Evolutionary conservation across 2,113 vertebrate species (phyloP).

Genomic region (Petrocephalus zakoni): DNA sequence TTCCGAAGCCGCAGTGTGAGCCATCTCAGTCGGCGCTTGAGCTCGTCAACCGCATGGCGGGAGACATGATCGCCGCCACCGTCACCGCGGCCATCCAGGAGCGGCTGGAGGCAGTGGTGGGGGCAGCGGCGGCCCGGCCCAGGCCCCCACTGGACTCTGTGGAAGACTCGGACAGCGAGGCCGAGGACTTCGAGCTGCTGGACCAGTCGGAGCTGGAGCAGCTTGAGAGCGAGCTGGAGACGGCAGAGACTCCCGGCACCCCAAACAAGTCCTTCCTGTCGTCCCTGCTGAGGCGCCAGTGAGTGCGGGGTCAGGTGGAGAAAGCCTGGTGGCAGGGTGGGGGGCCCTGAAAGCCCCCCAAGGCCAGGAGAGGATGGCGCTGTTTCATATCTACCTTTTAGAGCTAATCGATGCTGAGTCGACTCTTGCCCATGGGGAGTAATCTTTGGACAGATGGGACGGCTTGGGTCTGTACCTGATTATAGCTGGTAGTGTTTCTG

Average conservation of each 20-base stretch:
- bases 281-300: conserved; percentile 83
- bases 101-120: conserved; percentile 61
- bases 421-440: neutral
- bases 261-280: conserved; percentile 76
- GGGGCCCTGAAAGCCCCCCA: conserved; percentile 25
- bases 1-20: conserved; percentile 55
- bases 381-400: conserved; percentile 10
- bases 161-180: conserved; percentile 86
- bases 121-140: conserved; percentile 8
- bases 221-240: conserved; percentile 77
- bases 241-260: conserved; percentile 47
- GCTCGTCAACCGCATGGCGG: conserved; percentile 72
- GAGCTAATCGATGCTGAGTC: conserved; percentile 3
- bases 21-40: conserved; percentile 55
- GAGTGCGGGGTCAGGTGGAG: conserved; percentile 34
- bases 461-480: neutral
- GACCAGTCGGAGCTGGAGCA: conserved; percentile 97
- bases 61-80: conserved; percentile 69
- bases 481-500: neutral
- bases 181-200: conserved; percentile 96
- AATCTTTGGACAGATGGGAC: neutral
- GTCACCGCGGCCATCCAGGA: conserved; percentile 83
- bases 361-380: neutral
- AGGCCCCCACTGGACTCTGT: conserved; percentile 45
- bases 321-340: neutral